Conservation (phyloP, 2,797 vertebrate genomes). For the Leucoraja ocellata region DNA sequence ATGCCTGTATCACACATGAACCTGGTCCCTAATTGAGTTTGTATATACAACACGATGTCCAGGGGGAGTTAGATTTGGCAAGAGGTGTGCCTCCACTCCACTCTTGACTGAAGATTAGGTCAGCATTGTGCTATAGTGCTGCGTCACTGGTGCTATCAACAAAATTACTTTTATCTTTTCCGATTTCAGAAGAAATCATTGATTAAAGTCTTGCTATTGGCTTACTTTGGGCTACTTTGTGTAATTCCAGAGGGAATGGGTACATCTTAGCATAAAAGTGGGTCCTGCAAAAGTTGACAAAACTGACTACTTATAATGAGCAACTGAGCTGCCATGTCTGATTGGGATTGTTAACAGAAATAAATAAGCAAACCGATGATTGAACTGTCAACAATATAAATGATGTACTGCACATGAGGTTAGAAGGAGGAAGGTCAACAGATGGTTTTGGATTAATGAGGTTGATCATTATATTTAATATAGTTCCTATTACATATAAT, state of each 20-base stretch:
- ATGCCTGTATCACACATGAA: background rate
- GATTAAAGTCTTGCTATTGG: background rate
- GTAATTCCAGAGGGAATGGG: background rate
- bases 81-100: background rate
- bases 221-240: background rate
- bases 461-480: background rate
- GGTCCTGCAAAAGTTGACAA: background rate
- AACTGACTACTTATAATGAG: background rate
- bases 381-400: background rate
- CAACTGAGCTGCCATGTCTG: background rate
- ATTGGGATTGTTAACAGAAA: background rate
- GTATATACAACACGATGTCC: background rate
- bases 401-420: background rate
- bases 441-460: background rate
- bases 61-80: background rate
- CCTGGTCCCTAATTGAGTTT: background rate
- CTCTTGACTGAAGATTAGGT: background rate
- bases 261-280: background rate
- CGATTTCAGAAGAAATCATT: background rate
- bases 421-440: background rate
- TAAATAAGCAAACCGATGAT: background rate
- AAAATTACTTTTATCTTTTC: background rate
- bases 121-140: background rate
- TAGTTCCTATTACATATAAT: background rate
- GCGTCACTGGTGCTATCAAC: background rate